A percentile compares a stretch with the other conserved stretches of the same genome.
phyloP scores from a whole-genome alignment of 2,888 invertebrate species.

The Volucella inflata region DNA sequence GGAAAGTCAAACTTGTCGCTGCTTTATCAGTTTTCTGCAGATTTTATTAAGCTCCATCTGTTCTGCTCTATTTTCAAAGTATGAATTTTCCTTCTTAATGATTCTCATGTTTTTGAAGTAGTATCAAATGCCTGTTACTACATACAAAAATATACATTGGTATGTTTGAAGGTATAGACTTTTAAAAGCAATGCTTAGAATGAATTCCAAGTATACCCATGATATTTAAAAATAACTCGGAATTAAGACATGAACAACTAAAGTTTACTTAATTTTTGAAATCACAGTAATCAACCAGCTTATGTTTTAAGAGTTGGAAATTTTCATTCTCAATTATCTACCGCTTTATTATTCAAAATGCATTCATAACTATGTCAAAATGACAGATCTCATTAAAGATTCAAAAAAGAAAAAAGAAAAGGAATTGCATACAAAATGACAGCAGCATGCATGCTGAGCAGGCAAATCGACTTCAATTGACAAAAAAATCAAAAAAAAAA shows the following conservation, averaged over 20 bases:
- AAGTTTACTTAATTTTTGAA: too few relatives aligned
- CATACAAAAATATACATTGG: too few relatives aligned
- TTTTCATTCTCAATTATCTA: conserved; percentile 32
- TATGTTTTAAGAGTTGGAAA: conserved; percentile 28
- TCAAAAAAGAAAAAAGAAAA: conserved; percentile 44
- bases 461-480: conserved; percentile 42
- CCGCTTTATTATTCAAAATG: conserved; percentile 12
- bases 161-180: background rate
- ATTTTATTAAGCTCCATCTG: too few relatives aligned
- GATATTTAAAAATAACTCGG: background rate
- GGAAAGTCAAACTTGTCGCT: too few relatives aligned
- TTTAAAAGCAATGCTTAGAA: too few relatives aligned
- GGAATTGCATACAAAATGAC: conserved; percentile 31
- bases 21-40: too few relatives aligned
- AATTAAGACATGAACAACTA: background rate
- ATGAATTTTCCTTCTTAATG: too few relatives aligned
- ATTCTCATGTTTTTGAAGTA: too few relatives aligned
- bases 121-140: too few relatives aligned
- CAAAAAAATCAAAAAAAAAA: background rate
- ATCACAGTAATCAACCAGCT: too few relatives aligned
- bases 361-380: background rate
- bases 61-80: too few relatives aligned
- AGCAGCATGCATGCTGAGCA: conserved; percentile 62
- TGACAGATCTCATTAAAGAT: conserved; percentile 33
- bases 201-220: too few relatives aligned